Evolutionary conservation across 2,888 invertebrate genomes (phyloP), one percentile per base, ranked within the genome.

Genomic region (Subacronicta megacephala): DNA sequence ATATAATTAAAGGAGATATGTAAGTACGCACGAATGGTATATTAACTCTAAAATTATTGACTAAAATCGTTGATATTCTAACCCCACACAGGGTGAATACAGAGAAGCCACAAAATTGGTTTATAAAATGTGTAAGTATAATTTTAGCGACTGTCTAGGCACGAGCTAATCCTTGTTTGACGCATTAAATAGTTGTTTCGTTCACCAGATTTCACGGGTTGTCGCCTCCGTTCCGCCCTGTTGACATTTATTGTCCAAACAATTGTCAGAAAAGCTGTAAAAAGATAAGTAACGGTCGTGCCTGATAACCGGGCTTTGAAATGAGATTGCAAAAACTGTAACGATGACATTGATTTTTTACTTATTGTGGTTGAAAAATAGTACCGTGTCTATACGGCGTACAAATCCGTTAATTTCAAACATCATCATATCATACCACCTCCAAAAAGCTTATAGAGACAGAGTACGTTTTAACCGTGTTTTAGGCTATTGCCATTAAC

Each of bases 121-220:
- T 26, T 26, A 26, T 10, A 2, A 2, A 26, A 26, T 26, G 4
- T 26, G 10, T 26, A 2, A 2, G 9, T 20, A 20, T 18, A 12
- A n/a, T 3, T 43, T 62, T 26, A 43, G 44, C 44, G 33, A 35
- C 42, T 46, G 40, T 35, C 4, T 15, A 13, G 37, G 54, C 41
- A 40, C 55, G 45, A 35, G 49, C 36, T 74, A 49, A 60, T 64
- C 42, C 51, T 43, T 29, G 52, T 45, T 60, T 45, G 54, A 46
- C 59, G 13, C 53, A 20, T 10, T 62, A 58, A 70, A 63, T 47
- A 45, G 49, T 72, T 72, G 67, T 5, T 68, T 69, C 50, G 68
- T 56, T 71, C 63, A 74, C 66, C 75, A 67, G 75, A 82, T 85
- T 83, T 80, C 80, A 85, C 83, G 83, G 79, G 62, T 57, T 76